phyloP scores from a whole-genome alignment of 2,797 vertebrate species.

The Cichlasoma orientale region DNA sequence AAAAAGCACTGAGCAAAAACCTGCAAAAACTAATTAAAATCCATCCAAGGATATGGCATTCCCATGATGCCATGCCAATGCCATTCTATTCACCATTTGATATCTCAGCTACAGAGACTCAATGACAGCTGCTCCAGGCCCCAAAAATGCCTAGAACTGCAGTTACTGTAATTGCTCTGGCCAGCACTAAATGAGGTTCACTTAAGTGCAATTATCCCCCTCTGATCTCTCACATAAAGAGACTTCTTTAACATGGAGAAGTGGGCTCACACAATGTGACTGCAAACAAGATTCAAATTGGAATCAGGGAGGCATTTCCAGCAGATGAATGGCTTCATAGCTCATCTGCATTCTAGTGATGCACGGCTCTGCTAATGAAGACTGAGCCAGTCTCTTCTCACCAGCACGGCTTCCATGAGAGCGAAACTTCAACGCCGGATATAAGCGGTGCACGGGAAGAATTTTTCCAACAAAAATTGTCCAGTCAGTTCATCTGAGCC shows the following conservation, averaged over 20 bases:
- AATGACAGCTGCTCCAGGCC: slow-evolving; percentile 73
- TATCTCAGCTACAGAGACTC: slow-evolving; percentile 70
- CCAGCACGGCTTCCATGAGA: slow-evolving; percentile 52
- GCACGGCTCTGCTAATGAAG: slow-evolving; percentile 76
- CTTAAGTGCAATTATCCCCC: slow-evolving; percentile 84
- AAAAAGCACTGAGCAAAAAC: slow-evolving; percentile 48
- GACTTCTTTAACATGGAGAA: slow-evolving; percentile 80
- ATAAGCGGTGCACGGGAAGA: slow-evolving; percentile 27
- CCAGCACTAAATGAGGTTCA: slow-evolving; percentile 83
- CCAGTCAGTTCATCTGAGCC: slow-evolving; percentile 31
- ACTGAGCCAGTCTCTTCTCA: slow-evolving; percentile 67
- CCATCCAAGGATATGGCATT: slow-evolving; percentile 68
- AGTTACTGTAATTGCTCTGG: slow-evolving; percentile 83
- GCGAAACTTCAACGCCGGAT: slow-evolving; percentile 56
- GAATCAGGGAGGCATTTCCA: slow-evolving; percentile 80
- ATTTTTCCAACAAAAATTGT: slow-evolving; percentile 30
- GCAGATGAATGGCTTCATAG: slow-evolving; percentile 80
- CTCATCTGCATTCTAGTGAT: slow-evolving; percentile 82
- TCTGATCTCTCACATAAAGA: slow-evolving; percentile 82
- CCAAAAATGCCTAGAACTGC: slow-evolving; percentile 74
- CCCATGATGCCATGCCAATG: slow-evolving; percentile 73
- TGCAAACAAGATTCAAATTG: slow-evolving; percentile 83
- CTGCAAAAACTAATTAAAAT: slow-evolving; percentile 74
- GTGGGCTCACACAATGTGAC: slow-evolving; percentile 79
- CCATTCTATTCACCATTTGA: slow-evolving; percentile 78